Evolutionary conservation across 2,888 invertebrate species (phyloP).

Genomic region (Drosophila putrida): DNA sequence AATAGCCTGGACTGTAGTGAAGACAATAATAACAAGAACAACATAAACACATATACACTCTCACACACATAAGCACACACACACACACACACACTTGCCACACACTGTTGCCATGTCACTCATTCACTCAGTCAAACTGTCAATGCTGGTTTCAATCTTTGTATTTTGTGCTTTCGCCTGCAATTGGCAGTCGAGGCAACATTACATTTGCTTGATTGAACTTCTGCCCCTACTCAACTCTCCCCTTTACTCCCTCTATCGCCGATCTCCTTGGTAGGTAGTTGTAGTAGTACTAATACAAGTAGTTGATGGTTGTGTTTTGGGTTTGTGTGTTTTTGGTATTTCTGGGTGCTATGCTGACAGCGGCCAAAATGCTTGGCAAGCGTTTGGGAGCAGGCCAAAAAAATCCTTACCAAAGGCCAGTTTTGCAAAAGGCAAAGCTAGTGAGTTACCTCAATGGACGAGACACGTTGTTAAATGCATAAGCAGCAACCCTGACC

Average conservation of each 20-base stretch:
- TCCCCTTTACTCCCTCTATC: neutral
- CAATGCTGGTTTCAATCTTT: slow-evolving; percentile 74
- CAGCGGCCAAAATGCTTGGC: slow-evolving; percentile 32
- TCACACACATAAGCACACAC: slow-evolving; percentile 7
- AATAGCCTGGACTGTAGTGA: slow-evolving; percentile 43
- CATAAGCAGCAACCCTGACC: slow-evolving; percentile 67
- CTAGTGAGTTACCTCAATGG: slow-evolving; percentile 45
- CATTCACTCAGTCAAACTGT: slow-evolving; percentile 75
- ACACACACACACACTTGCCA: slow-evolving; percentile 3
- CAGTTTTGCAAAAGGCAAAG: slow-evolving; percentile 29
- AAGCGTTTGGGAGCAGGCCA: slow-evolving; percentile 33
- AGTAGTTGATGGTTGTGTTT: slow-evolving; percentile 6
- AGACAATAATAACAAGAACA: slow-evolving; percentile 35
- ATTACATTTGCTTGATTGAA: slow-evolving; percentile 79
- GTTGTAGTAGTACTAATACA: neutral
- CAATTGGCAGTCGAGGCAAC: slow-evolving; percentile 70
- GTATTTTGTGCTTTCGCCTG: slow-evolving; percentile 70
- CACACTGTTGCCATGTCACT: slow-evolving; percentile 62
- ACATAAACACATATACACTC: slow-evolving; percentile 18
- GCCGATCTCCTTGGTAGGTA: neutral
- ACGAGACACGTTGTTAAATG: slow-evolving; percentile 58
- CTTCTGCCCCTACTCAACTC: slow-evolving; percentile 28
- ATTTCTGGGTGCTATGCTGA: slow-evolving; percentile 30
- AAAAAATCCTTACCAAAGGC: slow-evolving; percentile 20
- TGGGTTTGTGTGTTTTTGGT: slow-evolving; percentile 26